A percentile compares a stretch with the other conserved stretches of the same genome.
These are phyloP conservation scores for Hypotaenidia philippensis DNA, from an alignment of 2,797 vertebrate genomes.

Conservation along the genomic window DNA sequence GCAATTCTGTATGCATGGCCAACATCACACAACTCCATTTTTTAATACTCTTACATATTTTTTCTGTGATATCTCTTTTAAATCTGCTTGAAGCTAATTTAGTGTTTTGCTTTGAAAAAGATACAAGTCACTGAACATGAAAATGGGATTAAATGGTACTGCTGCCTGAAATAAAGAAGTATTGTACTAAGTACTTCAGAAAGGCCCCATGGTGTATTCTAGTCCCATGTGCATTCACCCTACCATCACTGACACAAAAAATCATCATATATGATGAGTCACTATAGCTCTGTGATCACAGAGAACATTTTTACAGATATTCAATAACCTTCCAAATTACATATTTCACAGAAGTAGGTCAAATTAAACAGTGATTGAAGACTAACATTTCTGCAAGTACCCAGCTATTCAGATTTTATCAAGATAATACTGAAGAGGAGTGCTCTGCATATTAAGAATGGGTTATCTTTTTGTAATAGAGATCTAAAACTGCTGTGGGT, in stretches of 20 bases:
- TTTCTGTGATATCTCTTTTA: neutral
- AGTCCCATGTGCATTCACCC: neutral
- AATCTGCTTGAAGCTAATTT: neutral
- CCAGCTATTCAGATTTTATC: constrained; percentile 38
- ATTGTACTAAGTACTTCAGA: neutral
- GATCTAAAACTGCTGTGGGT: neutral
- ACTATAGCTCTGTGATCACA: constrained; percentile 8
- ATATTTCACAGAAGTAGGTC: constrained; percentile 47
- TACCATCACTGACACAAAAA: neutral
- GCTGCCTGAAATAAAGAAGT: neutral
- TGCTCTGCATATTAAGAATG: constrained; percentile 42
- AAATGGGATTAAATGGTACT: neutral
- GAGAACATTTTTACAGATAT: constrained; percentile 29
- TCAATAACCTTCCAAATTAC: constrained; percentile 38
- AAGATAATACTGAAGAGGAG: constrained; percentile 28
- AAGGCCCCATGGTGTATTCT: neutral
- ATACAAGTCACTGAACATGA: neutral
- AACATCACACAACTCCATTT: neutral
- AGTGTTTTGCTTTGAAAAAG: neutral
- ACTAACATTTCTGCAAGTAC: constrained; percentile 38
- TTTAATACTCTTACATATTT: neutral
- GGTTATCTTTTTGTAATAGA: constrained; percentile 21
- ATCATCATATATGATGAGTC: neutral
- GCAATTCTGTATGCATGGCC: neutral
- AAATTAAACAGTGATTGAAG: constrained; percentile 51